phyloP scores from a whole-genome alignment of 2,797 vertebrate genomes.

The Pseudocheirus occidentalis region DNA sequence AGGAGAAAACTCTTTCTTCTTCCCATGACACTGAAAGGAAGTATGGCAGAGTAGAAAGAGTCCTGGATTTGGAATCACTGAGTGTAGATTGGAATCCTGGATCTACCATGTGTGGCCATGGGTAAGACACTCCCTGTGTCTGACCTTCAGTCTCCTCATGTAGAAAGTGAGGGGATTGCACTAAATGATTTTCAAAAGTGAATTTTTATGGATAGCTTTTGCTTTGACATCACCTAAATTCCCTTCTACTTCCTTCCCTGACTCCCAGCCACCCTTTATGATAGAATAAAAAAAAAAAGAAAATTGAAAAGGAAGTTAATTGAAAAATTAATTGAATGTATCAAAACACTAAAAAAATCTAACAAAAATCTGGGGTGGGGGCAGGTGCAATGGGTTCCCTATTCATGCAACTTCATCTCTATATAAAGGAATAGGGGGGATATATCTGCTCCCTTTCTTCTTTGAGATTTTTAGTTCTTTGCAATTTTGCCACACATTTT shows the following conservation, averaged over 20 bases:
- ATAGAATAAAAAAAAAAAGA: background rate
- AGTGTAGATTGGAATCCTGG: background rate
- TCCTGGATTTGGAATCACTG: background rate
- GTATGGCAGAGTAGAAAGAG: background rate
- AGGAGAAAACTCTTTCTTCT: background rate
- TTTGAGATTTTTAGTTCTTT: background rate
- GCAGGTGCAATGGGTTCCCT: background rate
- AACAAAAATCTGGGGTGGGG: background rate
- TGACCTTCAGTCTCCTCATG: background rate
- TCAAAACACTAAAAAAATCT: background rate
- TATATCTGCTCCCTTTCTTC: background rate
- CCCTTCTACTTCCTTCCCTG: background rate
- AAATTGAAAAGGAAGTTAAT: background rate
- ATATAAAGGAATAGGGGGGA: background rate
- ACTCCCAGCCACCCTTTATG: background rate
- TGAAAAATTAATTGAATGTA: background rate
- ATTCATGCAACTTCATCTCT: background rate
- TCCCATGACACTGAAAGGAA: background rate
- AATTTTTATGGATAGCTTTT: background rate
- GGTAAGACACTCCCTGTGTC: background rate
- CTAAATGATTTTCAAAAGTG: background rate
- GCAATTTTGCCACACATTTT: background rate
- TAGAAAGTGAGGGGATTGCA: background rate
- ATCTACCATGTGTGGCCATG: background rate
- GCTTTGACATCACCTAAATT: background rate